Evolutionary conservation across 2,113 vertebrate species (phyloP).

Genomic region (Gopherus evgoodei): DNA sequence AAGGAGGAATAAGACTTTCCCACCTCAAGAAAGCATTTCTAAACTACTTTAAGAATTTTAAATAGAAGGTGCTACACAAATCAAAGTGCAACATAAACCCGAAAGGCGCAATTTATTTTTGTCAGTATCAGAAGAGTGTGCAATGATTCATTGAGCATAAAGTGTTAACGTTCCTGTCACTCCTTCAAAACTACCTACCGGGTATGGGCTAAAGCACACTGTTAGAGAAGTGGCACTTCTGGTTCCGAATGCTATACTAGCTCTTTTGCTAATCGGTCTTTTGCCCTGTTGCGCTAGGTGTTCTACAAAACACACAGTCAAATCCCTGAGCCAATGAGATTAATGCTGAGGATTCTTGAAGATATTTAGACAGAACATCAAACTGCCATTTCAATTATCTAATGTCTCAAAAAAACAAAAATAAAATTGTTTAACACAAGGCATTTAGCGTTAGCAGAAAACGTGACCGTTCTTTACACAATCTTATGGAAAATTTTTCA

Average conservation of each 20-base stretch:
- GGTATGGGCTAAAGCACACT: not conserved
- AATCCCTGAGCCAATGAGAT: not conserved
- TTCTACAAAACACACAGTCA: not conserved
- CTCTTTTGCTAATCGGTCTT: not conserved
- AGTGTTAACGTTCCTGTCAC: not conserved
- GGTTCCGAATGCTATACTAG: not conserved
- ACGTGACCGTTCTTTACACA: not conserved
- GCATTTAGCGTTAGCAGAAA: not conserved
- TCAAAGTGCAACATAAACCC: not conserved
- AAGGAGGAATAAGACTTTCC: not conserved
- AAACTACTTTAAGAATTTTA: not conserved
- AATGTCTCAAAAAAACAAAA: not conserved
- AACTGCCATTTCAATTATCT: not conserved
- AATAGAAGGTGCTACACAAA: not conserved
- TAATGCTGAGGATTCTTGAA: not conserved
- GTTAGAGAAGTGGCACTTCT: not conserved
- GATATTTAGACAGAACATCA: not conserved
- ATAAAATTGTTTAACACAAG: not conserved
- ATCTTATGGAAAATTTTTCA: not conserved
- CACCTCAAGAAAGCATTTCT: not conserved
- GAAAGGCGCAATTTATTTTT: not conserved
- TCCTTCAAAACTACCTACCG: not conserved
- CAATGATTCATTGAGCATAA: not conserved
- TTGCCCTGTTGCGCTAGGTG: not conserved
- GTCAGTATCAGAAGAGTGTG: not conserved